These are phyloP conservation scores for Oscheius sp. DNA, from an alignment of 1,140 invertebrate species.

Conservation along the genomic window DNA sequence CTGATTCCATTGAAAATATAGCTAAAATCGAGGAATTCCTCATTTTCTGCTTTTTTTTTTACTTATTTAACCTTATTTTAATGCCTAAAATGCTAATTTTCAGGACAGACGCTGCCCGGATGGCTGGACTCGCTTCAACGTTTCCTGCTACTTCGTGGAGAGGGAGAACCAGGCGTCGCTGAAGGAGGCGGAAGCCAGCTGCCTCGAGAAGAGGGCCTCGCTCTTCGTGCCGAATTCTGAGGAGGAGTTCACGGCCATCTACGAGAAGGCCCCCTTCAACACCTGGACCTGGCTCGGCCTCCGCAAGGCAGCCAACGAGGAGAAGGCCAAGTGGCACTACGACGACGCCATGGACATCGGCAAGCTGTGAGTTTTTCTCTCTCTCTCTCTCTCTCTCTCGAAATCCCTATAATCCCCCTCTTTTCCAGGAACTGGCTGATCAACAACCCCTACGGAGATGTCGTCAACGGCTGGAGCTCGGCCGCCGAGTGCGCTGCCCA, in stretches of 20 bases:
- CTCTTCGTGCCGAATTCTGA: neutral
- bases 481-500: constrained; percentile 1
- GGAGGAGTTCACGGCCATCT: neutral
- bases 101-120: too few species aligned
- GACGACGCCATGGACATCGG: neutral
- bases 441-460: neutral
- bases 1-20: too few species aligned
- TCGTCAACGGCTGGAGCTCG: neutral
- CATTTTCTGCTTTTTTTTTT: too few species aligned
- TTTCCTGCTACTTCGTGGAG: neutral
- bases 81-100: too few species aligned
- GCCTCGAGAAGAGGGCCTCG: neutral
- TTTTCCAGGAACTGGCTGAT: neutral
- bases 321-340: neutral
- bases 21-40: too few species aligned
- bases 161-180: neutral
- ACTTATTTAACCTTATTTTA: too few species aligned
- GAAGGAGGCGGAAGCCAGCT: neutral
- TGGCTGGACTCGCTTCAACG: neutral
- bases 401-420: neutral
- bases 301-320: neutral
- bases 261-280: neutral
- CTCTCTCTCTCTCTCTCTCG: neutral
- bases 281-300: constrained; percentile 4
- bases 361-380: neutral